A percentile compares a stretch with the other conserved stretches of the same genome.
These are phyloP conservation scores for Mustela nigripes DNA, from an alignment of 2,113 vertebrate species.

Conservation along the genomic window DNA sequence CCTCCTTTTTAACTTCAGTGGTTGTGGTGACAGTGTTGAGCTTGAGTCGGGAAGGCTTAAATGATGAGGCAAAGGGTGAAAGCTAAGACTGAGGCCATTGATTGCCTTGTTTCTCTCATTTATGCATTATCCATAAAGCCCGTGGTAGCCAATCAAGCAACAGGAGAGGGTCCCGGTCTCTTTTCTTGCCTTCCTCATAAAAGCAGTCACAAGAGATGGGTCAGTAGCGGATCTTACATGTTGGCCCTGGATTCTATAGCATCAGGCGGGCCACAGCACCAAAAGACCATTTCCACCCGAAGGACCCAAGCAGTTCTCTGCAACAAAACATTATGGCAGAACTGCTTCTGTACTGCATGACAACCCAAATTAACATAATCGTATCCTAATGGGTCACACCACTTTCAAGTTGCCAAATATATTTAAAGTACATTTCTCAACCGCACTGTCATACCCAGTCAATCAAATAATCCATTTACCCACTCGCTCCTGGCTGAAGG, in stretches of 20 bases:
- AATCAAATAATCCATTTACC: constrained; percentile 45
- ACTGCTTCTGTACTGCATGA: neutral
- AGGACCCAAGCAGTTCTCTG: neutral
- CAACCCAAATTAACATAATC: neutral
- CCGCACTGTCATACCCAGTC: neutral
- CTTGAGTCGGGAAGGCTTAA: neutral
- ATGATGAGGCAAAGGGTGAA: neutral
- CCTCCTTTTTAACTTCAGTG: neutral
- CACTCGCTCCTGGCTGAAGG: neutral
- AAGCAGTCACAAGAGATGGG: neutral
- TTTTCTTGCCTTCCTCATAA: neutral
- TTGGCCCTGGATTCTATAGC: neutral
- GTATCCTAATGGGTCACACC: neutral
- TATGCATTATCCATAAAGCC: neutral
- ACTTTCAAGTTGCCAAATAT: constrained; percentile 18
- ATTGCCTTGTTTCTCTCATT: constrained; percentile 20
- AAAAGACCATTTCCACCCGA: neutral
- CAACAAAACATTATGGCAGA: neutral
- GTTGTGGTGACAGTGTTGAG: neutral
- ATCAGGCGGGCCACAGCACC: neutral
- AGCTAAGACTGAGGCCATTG: neutral
- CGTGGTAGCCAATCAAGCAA: neutral
- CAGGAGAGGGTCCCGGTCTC: neutral
- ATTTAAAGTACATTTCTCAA: constrained; percentile 42
- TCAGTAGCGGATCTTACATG: too few species aligned